These are phyloP conservation scores for Cloeon dipterum DNA, from an alignment of 2,888 invertebrate genomes.

Conservation along the genomic window DNA sequence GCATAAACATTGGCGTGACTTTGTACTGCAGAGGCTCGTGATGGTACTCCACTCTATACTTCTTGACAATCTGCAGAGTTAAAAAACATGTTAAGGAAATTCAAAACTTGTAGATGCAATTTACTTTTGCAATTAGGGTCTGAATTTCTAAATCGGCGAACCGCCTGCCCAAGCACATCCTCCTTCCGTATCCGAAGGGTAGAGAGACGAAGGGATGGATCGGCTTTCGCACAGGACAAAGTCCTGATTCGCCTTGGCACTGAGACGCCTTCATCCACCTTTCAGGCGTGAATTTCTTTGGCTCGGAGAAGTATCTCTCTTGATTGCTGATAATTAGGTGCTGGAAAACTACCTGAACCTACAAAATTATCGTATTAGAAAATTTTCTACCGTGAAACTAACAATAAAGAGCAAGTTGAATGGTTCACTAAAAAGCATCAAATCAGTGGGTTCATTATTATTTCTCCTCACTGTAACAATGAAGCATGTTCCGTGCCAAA, in stretches of 20 bases:
- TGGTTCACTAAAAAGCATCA: no score
- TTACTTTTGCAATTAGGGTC: slow-evolving; percentile 37
- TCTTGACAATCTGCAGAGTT: slow-evolving; percentile 9
- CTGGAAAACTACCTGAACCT: slow-evolving; percentile 55
- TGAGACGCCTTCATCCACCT: slow-evolving; percentile 35
- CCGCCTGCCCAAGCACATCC: slow-evolving; percentile 49
- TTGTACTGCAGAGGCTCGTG: slow-evolving; percentile 9
- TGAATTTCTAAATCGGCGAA: slow-evolving; percentile 59
- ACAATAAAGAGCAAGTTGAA: no score
- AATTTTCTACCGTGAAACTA: no score
- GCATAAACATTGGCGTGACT: slow-evolving; percentile 8
- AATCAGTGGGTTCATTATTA: no score
- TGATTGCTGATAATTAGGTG: slow-evolving; percentile 43
- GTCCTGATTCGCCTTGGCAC: slow-evolving; percentile 9
- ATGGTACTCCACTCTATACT: slow-evolving; percentile 9
- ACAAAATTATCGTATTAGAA: slow-evolving; percentile 13
- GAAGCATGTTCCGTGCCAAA: no score
- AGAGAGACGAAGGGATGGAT: slow-evolving; percentile 47
- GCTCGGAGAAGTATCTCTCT: slow-evolving; percentile 36
- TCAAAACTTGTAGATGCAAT: no score
- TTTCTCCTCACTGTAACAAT: no score
- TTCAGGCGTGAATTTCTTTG: slow-evolving; percentile 44
- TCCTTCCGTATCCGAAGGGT: slow-evolving; percentile 47
- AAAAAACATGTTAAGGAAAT: no score
- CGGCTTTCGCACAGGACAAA: slow-evolving; percentile 11